These are phyloP conservation scores for Boulengerochromis microlepis DNA, from an alignment of 2,113 vertebrate genomes.

Conservation along the genomic window DNA sequence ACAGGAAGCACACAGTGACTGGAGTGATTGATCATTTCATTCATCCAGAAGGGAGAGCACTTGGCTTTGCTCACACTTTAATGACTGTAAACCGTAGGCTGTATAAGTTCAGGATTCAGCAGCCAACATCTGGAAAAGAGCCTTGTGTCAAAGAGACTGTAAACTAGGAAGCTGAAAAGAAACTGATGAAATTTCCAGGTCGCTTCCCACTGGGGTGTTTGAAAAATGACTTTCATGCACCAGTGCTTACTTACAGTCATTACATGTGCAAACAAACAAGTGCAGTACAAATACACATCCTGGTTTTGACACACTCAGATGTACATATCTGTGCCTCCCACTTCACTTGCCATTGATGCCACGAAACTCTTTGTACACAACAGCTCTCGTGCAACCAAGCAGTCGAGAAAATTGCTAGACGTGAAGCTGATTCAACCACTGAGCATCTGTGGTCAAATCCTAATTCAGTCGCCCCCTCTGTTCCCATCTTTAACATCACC, in stretches of 20 bases:
- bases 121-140: constrained; percentile 42
- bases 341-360: neutral
- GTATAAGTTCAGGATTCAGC: neutral
- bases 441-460: constrained; percentile 17
- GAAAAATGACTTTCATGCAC: neutral
- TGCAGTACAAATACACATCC: neutral
- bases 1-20: constrained; percentile 6
- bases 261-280: neutral
- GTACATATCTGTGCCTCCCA: neutral
- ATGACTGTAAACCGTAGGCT: neutral
- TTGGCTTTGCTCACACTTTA: constrained; percentile 11
- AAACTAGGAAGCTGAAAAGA: neutral
- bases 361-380: neutral
- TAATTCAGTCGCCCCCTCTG: constrained; percentile 38
- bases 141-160: neutral
- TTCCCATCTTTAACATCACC: constrained; percentile 35
- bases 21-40: constrained; percentile 33
- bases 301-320: neutral
- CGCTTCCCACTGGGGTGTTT: neutral
- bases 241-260: neutral
- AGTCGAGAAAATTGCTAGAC: constrained; percentile 20
- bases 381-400: neutral
- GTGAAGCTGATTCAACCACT: constrained; percentile 26
- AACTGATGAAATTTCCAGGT: constrained; percentile 42
- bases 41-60: neutral